Base-by-base conservation (phyloP, 2,888 invertebrate genomes). In the Drosophila austrosaltans region DNA sequence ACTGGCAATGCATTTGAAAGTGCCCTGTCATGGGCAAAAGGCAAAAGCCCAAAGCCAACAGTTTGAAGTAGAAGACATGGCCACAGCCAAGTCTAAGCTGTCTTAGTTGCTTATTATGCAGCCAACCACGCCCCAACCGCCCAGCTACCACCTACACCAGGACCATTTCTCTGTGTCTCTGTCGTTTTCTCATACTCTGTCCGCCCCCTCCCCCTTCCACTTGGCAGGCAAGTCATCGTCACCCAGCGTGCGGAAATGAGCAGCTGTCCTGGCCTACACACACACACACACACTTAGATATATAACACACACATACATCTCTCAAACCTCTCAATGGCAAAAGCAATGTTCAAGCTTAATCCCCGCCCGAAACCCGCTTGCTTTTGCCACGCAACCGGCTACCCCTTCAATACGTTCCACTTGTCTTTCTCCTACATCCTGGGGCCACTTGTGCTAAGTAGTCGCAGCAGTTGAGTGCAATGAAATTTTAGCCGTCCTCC, bases 81-180 rank as follows among this genome's bases (percentile, higher is more conserved):
- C 87, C 87, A 73, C 89, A 82, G 75, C 82, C 16, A 16, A 16
- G 16, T 83, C 86, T 83, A 89, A 83, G 83, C 83, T 87, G 79
- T 87, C 89, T 89, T 89, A 83, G 87, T 89, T 83, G 83, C 83
- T 83, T 89, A 83, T 83, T 89, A 83, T 89, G 77, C 87, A 78
- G 72, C 63, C 76, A 48, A 48, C 44, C 20, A 20, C 44, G 22
- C 65, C 42, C 39, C 39, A n/a, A 10, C 2, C 36, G 20, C 48
- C 30, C 30, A 30, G 6, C 6, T 5, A 30, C 30, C 30, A 30
- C 30, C 30, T 30, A 30, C 28, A 0, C 1, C 6, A 12, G 10
- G 22, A 16, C 48, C 48, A 60, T 44, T n/a, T 53, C 16, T 36
- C 32, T 28, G 1, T 6, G 36, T 0, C 36, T 22, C 56, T 12